Conservation (phyloP, 1,140 invertebrate species). For the Dendroctonus valens region DNA sequence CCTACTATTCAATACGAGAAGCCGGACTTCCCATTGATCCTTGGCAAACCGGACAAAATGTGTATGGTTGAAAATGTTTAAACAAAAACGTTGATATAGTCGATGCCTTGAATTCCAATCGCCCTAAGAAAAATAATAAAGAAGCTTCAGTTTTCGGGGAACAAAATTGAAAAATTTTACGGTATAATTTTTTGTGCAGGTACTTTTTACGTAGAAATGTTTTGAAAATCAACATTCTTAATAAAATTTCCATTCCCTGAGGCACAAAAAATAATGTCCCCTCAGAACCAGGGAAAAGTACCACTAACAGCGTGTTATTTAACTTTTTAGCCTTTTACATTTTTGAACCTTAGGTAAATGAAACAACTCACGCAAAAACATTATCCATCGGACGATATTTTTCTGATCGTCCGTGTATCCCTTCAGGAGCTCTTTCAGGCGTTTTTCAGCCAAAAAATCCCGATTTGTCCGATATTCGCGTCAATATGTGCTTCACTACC, state of each 20-base stretch:
- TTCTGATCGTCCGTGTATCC: slow-evolving; percentile 59
- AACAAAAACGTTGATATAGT: slow-evolving; percentile 56
- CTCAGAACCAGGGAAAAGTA: too few relatives aligned
- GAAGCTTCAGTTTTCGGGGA: too few relatives aligned
- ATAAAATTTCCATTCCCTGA: too few relatives aligned
- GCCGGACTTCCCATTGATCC: slow-evolving; percentile 33
- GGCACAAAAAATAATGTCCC: too few relatives aligned
- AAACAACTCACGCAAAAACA: slow-evolving; percentile 59
- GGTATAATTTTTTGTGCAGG: too few relatives aligned
- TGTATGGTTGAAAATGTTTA: slow-evolving; percentile 60
- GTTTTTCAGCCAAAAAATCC: slow-evolving; percentile 68
- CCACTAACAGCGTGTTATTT: too few relatives aligned
- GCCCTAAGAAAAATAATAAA: slow-evolving; percentile 53
- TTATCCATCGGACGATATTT: slow-evolving; percentile 63
- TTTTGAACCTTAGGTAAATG: too few relatives aligned
- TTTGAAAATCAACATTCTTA: too few relatives aligned
- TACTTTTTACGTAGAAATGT: too few relatives aligned
- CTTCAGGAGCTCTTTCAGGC: slow-evolving; percentile 58
- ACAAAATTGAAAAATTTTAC: too few relatives aligned
- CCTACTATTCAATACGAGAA: slow-evolving; percentile 25
- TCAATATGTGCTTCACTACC: slow-evolving; percentile 51
- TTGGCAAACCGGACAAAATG: slow-evolving; percentile 57
- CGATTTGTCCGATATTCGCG: slow-evolving; percentile 54
- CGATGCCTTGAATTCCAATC: slow-evolving; percentile 53
- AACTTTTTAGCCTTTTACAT: too few relatives aligned